Conservation (phyloP, 2,113 vertebrate species). For the Eptesicus fuscus region DNA sequence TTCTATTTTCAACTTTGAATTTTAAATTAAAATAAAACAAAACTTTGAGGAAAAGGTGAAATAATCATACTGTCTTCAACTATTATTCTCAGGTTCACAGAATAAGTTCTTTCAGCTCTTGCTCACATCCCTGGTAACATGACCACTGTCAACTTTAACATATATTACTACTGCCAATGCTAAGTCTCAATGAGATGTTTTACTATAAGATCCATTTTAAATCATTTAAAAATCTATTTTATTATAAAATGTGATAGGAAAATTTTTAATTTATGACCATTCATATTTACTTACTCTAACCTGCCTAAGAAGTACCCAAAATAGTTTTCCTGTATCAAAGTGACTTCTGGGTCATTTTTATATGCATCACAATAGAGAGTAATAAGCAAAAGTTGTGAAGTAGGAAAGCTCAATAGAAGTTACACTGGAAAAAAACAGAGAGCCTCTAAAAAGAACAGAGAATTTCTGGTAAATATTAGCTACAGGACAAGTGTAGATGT, state of each 20-base stretch:
- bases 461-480: not conserved
- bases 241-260: not conserved
- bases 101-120: not conserved
- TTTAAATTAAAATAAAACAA: constrained; percentile 43
- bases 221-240: not conserved
- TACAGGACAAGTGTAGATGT: not conserved
- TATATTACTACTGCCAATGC: not conserved
- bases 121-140: not conserved
- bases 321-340: not conserved
- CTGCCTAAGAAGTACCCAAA: not conserved
- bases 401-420: not conserved
- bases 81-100: not conserved
- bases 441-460: not conserved
- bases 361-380: not conserved
- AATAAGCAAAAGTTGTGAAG: not conserved
- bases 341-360: not conserved
- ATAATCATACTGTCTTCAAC: not conserved
- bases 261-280: not conserved
- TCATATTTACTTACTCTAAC: not conserved
- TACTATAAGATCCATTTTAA: not conserved
- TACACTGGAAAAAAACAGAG: not conserved
- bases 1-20: constrained; percentile 20
- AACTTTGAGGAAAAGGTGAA: constrained; percentile 14
- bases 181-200: not conserved
- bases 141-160: not conserved